Evolutionary conservation across 2,888 invertebrate species (phyloP).

Genomic region (Mythimna vitellina): DNA sequence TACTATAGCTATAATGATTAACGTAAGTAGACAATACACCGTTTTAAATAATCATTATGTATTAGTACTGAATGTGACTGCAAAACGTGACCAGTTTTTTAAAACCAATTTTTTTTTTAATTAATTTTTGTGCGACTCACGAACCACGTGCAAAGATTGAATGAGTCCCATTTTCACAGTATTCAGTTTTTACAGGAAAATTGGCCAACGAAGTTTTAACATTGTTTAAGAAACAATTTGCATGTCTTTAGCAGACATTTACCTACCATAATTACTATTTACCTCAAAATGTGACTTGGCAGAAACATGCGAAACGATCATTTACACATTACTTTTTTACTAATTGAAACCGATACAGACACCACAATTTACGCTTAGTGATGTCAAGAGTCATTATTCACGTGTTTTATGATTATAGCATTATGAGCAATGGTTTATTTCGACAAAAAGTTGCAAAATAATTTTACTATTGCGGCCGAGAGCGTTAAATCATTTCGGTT

Average conservation of each 20-base stretch:
- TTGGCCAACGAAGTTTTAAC: constrained; percentile 1
- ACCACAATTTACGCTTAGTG: constrained; percentile 9
- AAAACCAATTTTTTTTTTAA: background rate
- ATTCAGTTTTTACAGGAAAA: background rate
- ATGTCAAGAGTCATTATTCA: constrained; percentile 1
- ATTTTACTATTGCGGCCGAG: background rate
- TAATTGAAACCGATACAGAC: constrained; percentile 5
- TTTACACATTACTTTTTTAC: constrained; percentile 22
- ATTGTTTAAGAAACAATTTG: constrained; percentile 22
- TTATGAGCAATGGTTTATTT: constrained; percentile 6
- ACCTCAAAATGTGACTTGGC: background rate
- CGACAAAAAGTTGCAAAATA: constrained; percentile 1
- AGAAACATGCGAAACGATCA: constrained; percentile 30
- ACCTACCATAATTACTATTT: background rate
- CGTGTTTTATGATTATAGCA: constrained; percentile 6
- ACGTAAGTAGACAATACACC: background rate
- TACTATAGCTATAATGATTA: background rate
- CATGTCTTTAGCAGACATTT: constrained; percentile 20
- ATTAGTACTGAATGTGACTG: background rate
- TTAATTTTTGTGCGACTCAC: background rate
- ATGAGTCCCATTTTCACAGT: constrained; percentile 12
- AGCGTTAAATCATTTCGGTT: background rate
- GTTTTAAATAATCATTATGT: background rate
- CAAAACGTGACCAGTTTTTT: background rate
- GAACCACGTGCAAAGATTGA: constrained; percentile 1